phyloP scores from a whole-genome alignment of 2,797 vertebrate species.

The Micropoecilia bifurca region DNA sequence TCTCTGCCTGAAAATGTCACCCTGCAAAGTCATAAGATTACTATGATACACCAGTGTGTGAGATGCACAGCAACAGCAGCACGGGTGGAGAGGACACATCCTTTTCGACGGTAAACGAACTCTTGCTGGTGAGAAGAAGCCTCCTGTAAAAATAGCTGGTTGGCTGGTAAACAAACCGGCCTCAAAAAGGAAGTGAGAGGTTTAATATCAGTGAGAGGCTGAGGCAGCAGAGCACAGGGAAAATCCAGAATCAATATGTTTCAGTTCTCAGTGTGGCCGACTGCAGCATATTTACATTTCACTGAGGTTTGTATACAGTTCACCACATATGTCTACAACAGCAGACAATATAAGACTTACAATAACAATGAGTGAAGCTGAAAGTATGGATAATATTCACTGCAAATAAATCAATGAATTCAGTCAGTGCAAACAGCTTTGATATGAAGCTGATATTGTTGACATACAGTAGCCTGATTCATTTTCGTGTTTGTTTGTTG shows the following conservation, averaged over 20 bases:
- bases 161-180: constrained; percentile 88
- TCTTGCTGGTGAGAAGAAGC: constrained; percentile 23
- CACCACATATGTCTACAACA: not conserved
- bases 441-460: not conserved
- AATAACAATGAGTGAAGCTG: not conserved
- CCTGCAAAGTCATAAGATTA: not conserved
- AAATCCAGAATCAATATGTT: constrained; percentile 62
- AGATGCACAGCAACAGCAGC: not conserved
- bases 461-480: not conserved
- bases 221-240: constrained; percentile 56
- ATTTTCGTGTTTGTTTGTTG: too few relatives aligned
- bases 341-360: constrained; percentile 3
- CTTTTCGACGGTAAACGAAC: constrained; percentile 40
- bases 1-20: not conserved
- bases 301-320: constrained; percentile 37
- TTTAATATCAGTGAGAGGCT: constrained; percentile 81
- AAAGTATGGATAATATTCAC: not conserved
- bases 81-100: constrained; percentile 35
- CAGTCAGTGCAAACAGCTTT: not conserved
- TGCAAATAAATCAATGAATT: not conserved
- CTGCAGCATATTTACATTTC: constrained; percentile 41
- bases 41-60: not conserved
- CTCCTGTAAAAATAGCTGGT: constrained; percentile 86
- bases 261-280: constrained; percentile 41
- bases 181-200: constrained; percentile 94